phyloP scores from a whole-genome alignment of 2,888 invertebrate genomes.

The Campopleginae sp. region DNA sequence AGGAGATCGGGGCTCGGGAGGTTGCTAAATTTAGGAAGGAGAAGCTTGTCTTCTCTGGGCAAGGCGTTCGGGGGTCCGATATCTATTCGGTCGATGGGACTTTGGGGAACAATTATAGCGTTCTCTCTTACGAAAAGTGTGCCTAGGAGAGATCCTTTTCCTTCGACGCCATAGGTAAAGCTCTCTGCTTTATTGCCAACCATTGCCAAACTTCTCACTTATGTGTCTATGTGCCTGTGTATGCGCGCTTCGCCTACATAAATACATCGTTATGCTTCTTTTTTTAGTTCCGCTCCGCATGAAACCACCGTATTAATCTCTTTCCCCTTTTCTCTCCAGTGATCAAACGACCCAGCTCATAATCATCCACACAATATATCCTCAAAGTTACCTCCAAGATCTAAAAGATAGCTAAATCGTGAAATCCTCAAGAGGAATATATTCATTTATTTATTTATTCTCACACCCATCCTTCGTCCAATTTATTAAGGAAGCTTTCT shows the following conservation, averaged over 20 bases:
- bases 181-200: constrained; percentile 72
- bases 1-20: neutral
- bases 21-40: constrained; percentile 64
- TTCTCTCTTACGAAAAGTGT: constrained; percentile 44
- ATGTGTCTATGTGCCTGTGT: constrained; percentile 3
- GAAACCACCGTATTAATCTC: constrained; percentile 31
- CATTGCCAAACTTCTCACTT: constrained; percentile 69
- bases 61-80: constrained; percentile 67
- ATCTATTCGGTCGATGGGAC: constrained; percentile 74
- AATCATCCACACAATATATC: neutral
- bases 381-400: neutral
- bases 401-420: neutral
- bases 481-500: too few relatives aligned
- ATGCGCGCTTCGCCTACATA: neutral
- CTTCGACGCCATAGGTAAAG: constrained; percentile 68
- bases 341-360: neutral
- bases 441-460: neutral
- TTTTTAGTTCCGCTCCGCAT: constrained; percentile 19
- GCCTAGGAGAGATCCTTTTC: constrained; percentile 67
- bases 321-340: neutral
- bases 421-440: neutral
- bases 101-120: constrained; percentile 80
- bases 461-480: neutral
- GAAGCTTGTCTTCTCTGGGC: constrained; percentile 67
- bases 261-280: constrained; percentile 33